phyloP scores from a whole-genome alignment of 2,888 invertebrate genomes.

The Eristalinus aeneus region DNA sequence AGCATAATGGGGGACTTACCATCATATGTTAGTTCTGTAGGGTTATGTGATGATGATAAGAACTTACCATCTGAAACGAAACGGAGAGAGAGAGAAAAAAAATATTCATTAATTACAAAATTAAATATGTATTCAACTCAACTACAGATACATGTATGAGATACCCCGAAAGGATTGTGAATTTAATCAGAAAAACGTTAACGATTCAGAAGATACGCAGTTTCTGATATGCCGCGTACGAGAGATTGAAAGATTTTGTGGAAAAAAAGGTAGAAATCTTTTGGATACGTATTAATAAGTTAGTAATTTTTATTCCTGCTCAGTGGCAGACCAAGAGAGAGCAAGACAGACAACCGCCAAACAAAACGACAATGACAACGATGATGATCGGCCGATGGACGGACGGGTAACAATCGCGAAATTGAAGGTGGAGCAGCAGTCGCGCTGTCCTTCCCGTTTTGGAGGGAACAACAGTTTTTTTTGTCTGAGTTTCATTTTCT shows the following conservation, averaged over 20 bases:
- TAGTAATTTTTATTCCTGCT: conserved; percentile 58
- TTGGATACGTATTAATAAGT: conserved; percentile 69
- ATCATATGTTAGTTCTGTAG: conserved; percentile 81
- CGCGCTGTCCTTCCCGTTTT: conserved; percentile 48
- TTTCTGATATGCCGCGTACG: conserved; percentile 4
- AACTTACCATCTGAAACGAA: conserved; percentile 81
- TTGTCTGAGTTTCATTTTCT: not conserved
- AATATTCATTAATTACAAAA: conserved; percentile 75
- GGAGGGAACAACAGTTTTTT: conserved; percentile 56
- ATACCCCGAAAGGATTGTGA: conserved; percentile 27
- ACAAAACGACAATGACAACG: conserved; percentile 9
- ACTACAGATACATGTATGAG: conserved; percentile 12
- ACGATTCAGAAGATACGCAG: not conserved
- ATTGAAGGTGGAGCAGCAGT: conserved; percentile 61
- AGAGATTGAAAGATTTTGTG: conserved; percentile 68
- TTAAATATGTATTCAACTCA: conserved; percentile 25
- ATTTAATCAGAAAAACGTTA: not conserved
- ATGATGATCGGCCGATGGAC: conserved; percentile 28
- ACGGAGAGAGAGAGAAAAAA: conserved; percentile 56
- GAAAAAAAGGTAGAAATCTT: conserved; percentile 46
- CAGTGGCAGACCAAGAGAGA: not conserved
- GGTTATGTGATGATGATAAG: conserved; percentile 81
- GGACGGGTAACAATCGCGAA: not conserved
- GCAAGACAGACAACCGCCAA: conserved; percentile 1
- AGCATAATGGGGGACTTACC: conserved; percentile 78